phyloP scores from a whole-genome alignment of 2,113 vertebrate genomes.

The Syrrhaptes paradoxus region DNA sequence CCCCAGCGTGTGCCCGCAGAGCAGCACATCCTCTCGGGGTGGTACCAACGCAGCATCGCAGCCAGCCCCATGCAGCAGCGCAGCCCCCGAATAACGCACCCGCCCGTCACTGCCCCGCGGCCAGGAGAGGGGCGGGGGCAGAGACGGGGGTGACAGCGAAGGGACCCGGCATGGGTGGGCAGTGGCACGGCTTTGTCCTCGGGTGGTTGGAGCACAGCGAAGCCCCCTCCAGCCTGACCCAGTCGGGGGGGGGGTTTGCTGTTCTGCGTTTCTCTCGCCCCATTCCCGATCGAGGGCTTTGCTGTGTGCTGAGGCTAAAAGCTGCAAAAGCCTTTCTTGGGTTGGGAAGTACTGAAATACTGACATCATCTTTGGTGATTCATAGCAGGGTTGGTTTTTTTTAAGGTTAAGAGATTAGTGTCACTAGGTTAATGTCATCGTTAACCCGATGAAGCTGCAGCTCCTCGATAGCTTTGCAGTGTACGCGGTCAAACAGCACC shows the following conservation, averaged over 20 bases:
- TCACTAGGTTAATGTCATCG: constrained; percentile 6
- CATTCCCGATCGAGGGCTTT: neutral
- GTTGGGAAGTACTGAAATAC: neutral
- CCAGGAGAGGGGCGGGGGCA: neutral
- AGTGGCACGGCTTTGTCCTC: neutral
- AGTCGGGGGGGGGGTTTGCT: neutral
- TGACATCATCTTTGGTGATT: neutral
- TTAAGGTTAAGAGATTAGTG: neutral
- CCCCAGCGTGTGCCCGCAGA: fast-evolving
- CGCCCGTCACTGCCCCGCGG: neutral
- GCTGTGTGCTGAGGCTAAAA: neutral
- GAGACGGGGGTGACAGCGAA: neutral
- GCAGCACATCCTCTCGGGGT: fast-evolving
- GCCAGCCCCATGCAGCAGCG: constrained; percentile 32
- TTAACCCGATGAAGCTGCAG: neutral
- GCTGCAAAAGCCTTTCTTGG: neutral
- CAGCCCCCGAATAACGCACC: neutral
- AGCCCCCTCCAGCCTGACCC: neutral
- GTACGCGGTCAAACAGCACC: fast-evolving
- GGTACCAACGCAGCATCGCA: neutral
- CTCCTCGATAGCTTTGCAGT: neutral
- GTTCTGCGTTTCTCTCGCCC: neutral
- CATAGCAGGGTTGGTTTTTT: neutral
- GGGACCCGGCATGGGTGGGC: neutral
- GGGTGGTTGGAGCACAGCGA: fast-evolving